Evolutionary conservation across 2,113 vertebrate genomes (phyloP).

Genomic region (Anguilla japonica): DNA sequence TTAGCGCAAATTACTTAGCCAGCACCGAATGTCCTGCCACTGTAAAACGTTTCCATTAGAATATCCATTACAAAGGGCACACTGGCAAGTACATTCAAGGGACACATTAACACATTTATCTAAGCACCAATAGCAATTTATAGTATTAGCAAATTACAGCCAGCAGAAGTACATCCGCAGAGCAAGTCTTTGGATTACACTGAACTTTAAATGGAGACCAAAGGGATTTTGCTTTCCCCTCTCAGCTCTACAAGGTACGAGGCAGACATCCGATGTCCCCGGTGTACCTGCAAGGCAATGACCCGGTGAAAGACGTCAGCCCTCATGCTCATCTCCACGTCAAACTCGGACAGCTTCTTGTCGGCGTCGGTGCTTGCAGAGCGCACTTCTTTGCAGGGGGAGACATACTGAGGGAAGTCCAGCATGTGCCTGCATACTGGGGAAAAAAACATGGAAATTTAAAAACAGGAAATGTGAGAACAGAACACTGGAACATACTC

Average conservation of each 20-base stretch:
- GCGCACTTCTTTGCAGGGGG: conserved; percentile 79
- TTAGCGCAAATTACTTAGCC: background rate
- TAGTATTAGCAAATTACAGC: background rate
- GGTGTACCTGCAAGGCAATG: conserved; percentile 79
- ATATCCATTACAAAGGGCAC: background rate
- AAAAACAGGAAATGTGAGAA: background rate
- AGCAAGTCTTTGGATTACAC: background rate
- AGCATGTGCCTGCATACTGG: conserved; percentile 84
- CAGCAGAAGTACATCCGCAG: background rate
- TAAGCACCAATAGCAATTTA: background rate
- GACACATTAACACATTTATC: background rate
- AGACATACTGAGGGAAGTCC: conserved; percentile 90
- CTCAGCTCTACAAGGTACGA: background rate
- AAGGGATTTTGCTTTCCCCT: background rate
- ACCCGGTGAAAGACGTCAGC: conserved; percentile 85
- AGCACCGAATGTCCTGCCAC: background rate
- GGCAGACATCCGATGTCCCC: background rate
- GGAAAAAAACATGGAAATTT: conserved; percentile 9
- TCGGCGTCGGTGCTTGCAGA: conserved; percentile 89
- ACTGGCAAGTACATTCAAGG: background rate
- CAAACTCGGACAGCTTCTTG: conserved; percentile 88
- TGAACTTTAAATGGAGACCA: background rate
- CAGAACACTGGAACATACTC: background rate
- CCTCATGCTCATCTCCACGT: conserved; percentile 93
- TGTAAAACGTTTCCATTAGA: background rate